Evolutionary conservation across 2,888 invertebrate genomes (phyloP), one percentile per base, ranked within the genome.

Genomic region (Pyrrhia umbra): DNA sequence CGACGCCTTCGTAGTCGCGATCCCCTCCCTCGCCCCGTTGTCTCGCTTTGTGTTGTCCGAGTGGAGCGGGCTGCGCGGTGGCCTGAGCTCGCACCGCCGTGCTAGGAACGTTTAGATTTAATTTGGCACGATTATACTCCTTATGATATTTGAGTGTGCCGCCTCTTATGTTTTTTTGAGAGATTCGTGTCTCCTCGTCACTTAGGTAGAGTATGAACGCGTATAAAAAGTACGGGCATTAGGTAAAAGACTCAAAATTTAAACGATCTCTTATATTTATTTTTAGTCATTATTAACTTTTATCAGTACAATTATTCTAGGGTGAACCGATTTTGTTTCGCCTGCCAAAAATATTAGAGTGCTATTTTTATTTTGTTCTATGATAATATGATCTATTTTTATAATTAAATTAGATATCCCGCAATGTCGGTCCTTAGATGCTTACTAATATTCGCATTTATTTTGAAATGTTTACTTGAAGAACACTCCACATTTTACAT

Each of bases 221-320:
- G 61, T 63, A 56, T 65, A 56, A 58, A 61, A 59, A 63, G 64
- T 75, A 75, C 78, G 84, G 82, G 82, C 81, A 83, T 85, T 86
- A 84, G 80, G 63, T 83, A 79, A 70, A 77, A 72, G 67, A 81
- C 79, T 82, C 81, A 77, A 85, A 85, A 84, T 81, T 82, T 60
- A 79, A 84, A 84, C 79, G 90, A 90, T 90, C 90, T 90, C 90
- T 83, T 80, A 77, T 80, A 80, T 80, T 85, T 83, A 83, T 79
- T 77, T 79, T 81, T 82, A 78, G 79, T 77, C 42, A 71, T 68
- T 78, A 66, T 68, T 75, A 63, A 71, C 51, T 39, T 71, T 70
- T 79, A 70, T 76, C 74, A 75, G 73, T 81, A 81, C 76, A 73
- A 75, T 77, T 77, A 65, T 63, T 62, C 46, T 68, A 67, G 45